Percentiles rank a stretch among this genome's conserved stretches.
phyloP scores from a whole-genome alignment of 2,797 vertebrate species.

The Ctenosaura bakeri region DNA sequence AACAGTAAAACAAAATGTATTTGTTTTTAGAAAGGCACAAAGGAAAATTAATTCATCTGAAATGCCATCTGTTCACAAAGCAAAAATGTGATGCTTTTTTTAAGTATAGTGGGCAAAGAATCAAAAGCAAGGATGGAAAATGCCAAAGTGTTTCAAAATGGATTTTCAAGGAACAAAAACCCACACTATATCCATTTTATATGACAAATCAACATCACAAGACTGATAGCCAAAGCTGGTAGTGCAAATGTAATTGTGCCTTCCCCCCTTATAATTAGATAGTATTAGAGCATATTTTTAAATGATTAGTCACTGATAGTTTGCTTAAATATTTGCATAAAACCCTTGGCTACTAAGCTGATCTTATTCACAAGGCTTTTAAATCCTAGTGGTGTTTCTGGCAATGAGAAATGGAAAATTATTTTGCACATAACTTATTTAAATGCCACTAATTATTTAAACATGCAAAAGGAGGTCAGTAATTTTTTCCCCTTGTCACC shows the following conservation, averaged over 20 bases:
- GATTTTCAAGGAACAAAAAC: conserved; percentile 60
- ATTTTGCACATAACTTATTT: conserved; percentile 68
- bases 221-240: conserved; percentile 66
- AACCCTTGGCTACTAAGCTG: conserved; percentile 72
- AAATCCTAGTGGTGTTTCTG: conserved; percentile 57
- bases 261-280: conserved; percentile 74
- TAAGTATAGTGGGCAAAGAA: conserved; percentile 55
- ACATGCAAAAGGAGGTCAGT: conserved; percentile 44
- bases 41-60: conserved; percentile 57
- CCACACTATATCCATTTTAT: conserved; percentile 59
- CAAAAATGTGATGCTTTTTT: conserved; percentile 51
- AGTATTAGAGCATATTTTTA: conserved; percentile 78
- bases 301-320: conserved; percentile 77
- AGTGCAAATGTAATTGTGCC: conserved; percentile 66
- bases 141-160: conserved; percentile 59
- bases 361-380: conserved; percentile 65
- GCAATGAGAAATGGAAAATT: conserved; percentile 53
- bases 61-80: conserved; percentile 48
- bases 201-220: conserved; percentile 65
- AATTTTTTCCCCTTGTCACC: conserved; percentile 49
- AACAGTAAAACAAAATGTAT: conserved; percentile 55
- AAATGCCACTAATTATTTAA: conserved; percentile 50
- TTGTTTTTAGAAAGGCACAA: conserved; percentile 63
- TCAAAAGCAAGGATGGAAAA: neutral
- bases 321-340: conserved; percentile 76